Evolutionary conservation across 2,113 vertebrate species (phyloP).

Genomic region (Hyla sarda): DNA sequence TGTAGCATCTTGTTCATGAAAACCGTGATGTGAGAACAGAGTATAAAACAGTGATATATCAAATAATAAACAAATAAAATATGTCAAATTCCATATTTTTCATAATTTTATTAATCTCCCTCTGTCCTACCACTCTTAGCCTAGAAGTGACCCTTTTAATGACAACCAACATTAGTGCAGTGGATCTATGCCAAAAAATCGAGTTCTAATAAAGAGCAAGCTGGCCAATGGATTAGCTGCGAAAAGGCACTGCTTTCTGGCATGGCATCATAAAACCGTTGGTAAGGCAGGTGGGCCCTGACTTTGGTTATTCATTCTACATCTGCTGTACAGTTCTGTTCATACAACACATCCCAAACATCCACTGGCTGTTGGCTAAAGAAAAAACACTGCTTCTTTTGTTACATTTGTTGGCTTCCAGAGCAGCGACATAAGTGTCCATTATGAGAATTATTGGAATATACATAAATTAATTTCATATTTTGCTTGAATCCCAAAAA

Average conservation of each 20-base stretch:
- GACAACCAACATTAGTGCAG: not conserved
- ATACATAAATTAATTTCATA: not conserved
- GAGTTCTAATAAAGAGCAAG: not conserved
- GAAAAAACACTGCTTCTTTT: conserved; percentile 65
- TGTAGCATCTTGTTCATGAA: too few relatives aligned
- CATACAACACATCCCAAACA: conserved; percentile 58
- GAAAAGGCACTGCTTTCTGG: not conserved
- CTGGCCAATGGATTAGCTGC: not conserved
- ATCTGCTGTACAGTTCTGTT: conserved; percentile 63
- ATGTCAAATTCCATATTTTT: too few relatives aligned
- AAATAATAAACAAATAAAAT: too few relatives aligned
- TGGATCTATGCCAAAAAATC: not conserved
- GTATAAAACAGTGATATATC: too few relatives aligned
- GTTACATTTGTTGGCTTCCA: conserved; percentile 57
- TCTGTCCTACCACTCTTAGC: not conserved
- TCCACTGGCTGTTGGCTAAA: conserved; percentile 53
- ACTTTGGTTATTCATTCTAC: conserved; percentile 57
- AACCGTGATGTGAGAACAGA: too few relatives aligned
- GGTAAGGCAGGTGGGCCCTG: conserved; percentile 64
- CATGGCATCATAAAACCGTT: conserved; percentile 4
- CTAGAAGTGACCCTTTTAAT: not conserved
- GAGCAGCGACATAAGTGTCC: conserved; percentile 12
- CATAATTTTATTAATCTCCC: too few relatives aligned
- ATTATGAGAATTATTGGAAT: not conserved
- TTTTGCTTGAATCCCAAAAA: not conserved